Evolutionary conservation across 2,797 vertebrate species (phyloP).

Genomic region (Nasua narica): DNA sequence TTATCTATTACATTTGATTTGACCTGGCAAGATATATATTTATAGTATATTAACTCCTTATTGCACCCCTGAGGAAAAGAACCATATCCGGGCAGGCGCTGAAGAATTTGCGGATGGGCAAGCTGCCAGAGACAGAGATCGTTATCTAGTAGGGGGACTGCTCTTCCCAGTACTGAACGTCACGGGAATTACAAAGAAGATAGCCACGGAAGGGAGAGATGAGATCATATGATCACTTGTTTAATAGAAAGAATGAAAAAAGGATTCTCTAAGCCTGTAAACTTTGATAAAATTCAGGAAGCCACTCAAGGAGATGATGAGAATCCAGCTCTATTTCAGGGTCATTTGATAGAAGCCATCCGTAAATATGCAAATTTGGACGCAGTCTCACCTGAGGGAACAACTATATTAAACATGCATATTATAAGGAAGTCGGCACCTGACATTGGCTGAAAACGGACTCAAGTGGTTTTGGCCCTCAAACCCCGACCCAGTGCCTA

Average conservation of each 20-base stretch:
- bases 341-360: background rate
- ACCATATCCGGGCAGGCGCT: background rate
- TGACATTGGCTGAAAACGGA: background rate
- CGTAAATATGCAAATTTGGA: background rate
- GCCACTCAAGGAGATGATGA: background rate
- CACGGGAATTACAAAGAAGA: background rate
- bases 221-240: background rate
- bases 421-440: background rate
- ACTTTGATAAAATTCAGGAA: background rate
- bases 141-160: background rate
- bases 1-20: background rate
- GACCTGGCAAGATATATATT: background rate
- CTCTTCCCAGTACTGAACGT: background rate
- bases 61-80: background rate
- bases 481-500: background rate
- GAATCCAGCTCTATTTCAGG: background rate
- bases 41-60: background rate
- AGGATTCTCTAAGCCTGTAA: background rate
- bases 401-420: background rate
- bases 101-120: background rate
- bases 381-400: background rate
- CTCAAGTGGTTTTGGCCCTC: background rate
- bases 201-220: background rate
- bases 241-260: background rate
- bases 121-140: background rate